Evolutionary conservation across 2,888 invertebrate genomes (phyloP).

Genomic region (Rhyacophila evoluta): DNA sequence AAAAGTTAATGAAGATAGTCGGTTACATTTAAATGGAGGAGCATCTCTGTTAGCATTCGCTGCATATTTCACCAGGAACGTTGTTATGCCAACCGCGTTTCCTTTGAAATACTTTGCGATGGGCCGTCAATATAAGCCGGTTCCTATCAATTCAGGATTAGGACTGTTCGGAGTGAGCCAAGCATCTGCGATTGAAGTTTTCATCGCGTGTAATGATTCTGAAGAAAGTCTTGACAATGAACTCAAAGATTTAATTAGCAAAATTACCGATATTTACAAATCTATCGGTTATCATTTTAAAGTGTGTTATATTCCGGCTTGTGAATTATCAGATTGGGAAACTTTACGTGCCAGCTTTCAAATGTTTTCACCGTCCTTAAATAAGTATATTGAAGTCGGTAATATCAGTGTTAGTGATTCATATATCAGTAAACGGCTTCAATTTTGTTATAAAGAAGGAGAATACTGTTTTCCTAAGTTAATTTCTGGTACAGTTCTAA

Average conservation of each 20-base stretch:
- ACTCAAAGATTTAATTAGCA: constrained; percentile 70
- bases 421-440: constrained; percentile 82
- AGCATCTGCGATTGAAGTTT: constrained; percentile 76
- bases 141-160: constrained; percentile 59
- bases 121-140: constrained; percentile 78
- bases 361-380: constrained; percentile 77
- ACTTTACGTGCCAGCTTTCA: constrained; percentile 77
- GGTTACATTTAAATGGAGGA: constrained; percentile 81
- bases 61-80: constrained; percentile 78
- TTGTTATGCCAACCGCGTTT: constrained; percentile 71
- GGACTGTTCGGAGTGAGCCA: constrained; percentile 79
- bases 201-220: constrained; percentile 70
- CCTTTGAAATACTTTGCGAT: constrained; percentile 78
- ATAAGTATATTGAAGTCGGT: constrained; percentile 79
- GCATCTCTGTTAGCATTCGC: constrained; percentile 80
- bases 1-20: constrained; percentile 68
- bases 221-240: constrained; percentile 66
- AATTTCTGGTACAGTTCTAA: constrained; percentile 79
- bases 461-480: constrained; percentile 75
- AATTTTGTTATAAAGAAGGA: constrained; percentile 75
- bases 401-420: constrained; percentile 78
- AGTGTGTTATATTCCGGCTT: constrained; percentile 73
- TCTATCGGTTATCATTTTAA: constrained; percentile 77
- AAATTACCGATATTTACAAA: constrained; percentile 73
- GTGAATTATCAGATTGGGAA: constrained; percentile 75